phyloP scores from a whole-genome alignment of 2,888 invertebrate species.

The Anticlea derivata region DNA sequence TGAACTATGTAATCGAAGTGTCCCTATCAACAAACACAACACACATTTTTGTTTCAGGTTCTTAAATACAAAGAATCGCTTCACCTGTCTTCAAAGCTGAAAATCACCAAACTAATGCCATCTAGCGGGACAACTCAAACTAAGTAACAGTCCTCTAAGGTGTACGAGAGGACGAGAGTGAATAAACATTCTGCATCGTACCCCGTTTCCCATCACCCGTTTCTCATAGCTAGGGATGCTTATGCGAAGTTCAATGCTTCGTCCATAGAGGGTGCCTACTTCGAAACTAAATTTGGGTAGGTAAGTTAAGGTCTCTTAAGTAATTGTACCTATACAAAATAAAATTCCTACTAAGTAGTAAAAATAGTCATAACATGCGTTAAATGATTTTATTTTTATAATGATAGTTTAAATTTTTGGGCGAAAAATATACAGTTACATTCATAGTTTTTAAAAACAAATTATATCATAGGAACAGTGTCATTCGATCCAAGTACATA shows the following conservation, averaged over 20 bases:
- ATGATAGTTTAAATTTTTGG: too few species aligned
- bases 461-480: not conserved
- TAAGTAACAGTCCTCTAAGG: not conserved
- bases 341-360: too few species aligned
- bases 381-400: too few species aligned
- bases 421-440: too few species aligned
- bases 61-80: not conserved
- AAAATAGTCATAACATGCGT: too few species aligned
- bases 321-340: too few species aligned
- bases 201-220: not conserved
- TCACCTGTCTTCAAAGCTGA: not conserved
- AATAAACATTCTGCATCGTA: not conserved
- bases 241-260: constrained; percentile 2
- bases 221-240: not conserved
- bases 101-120: constrained; percentile 6
- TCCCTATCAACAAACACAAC: too few species aligned
- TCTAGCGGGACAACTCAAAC: constrained; percentile 6
- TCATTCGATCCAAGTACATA: too few species aligned
- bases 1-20: too few species aligned
- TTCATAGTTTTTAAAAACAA: not conserved
- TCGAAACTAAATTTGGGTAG: not conserved
- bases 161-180: not conserved
- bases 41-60: too few species aligned
- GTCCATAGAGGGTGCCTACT: constrained; percentile 16
- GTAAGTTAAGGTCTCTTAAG: too few species aligned